phyloP scores from a whole-genome alignment of 2,888 invertebrate genomes.

The Acronicta psi region DNA sequence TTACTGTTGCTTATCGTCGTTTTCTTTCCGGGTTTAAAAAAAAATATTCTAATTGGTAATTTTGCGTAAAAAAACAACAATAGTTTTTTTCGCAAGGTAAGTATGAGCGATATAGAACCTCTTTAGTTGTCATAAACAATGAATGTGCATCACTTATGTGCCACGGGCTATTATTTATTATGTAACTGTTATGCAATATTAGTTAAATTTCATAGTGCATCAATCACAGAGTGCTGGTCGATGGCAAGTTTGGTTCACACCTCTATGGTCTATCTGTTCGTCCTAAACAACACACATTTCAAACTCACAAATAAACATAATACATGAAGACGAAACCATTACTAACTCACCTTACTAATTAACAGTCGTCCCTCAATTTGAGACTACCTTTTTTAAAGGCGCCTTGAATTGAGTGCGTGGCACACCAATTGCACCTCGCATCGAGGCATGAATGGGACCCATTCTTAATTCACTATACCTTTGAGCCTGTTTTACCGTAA shows the following conservation, averaged over 20 bases:
- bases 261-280: constrained; percentile 86
- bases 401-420: constrained; percentile 26
- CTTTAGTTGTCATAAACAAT: constrained; percentile 29
- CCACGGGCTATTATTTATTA: constrained; percentile 63
- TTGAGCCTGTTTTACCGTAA: constrained; percentile 26
- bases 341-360: constrained; percentile 85
- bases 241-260: constrained; percentile 76
- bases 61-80: not conserved
- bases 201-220: constrained; percentile 70
- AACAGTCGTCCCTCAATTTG: constrained; percentile 44
- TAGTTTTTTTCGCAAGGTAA: constrained; percentile 16
- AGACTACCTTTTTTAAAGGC: constrained; percentile 25
- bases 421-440: constrained; percentile 21
- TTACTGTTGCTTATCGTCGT: not conserved
- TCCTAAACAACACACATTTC: constrained; percentile 86
- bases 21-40: not conserved
- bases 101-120: constrained; percentile 21
- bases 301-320: constrained; percentile 75
- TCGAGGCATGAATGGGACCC: constrained; percentile 33
- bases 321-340: constrained; percentile 76
- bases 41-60: not conserved
- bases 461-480: constrained; percentile 23
- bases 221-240: constrained; percentile 75
- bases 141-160: constrained; percentile 71
- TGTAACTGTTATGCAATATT: constrained; percentile 60